Base-by-base conservation (phyloP, 2,797 vertebrate genomes). In the Thripadectes ignobilis region DNA sequence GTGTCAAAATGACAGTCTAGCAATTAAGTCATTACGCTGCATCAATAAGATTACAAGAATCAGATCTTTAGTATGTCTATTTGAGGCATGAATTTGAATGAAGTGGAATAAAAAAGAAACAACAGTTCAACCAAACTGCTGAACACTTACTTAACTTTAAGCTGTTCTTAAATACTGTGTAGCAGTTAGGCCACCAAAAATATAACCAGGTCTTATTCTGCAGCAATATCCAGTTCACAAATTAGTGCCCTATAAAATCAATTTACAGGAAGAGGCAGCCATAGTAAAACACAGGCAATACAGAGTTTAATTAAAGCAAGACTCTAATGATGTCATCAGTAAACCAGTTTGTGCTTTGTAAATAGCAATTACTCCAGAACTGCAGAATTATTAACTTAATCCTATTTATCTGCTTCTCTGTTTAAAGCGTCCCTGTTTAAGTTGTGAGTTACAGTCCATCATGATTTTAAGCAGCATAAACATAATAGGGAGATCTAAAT, bases 231-330 rank as follows among this genome's bases (percentile, higher is more conserved):
- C 63, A 66, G 58, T 57, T 84, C 89, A 88, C 67, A 94, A 92
- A 92, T 90, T 49, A 91, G 43, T 30, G 68, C 51, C 88, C 84
- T 73, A 55, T 63, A 63, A 73, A 81, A 93, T 49, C 80, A 93
- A 91, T 95, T 77, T 77, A 85, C 68, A 77, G 94, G 58, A 92
- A 90, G 71, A 88, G 39, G 58, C 46, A 75, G 83, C 61, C 68
- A 79, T 46, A 75, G 68, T 73, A 91, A 89, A 93, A 73, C 79
- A 89, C 59, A 91, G 61, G 74, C 59, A 74, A 85, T 80, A 80
- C 12, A 86, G n/a, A 59, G 63, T 92, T 91, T 90, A 92, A 93
- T 83, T 88, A 92, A 95, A 96, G 52, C 54, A 86, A 91, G n/a
- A 55, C 38, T 82, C 39, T 91, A 94, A 95, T 78, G 89, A 93